phyloP scores from a whole-genome alignment of 2,113 vertebrate genomes.

The Acanthochromis polyacanthus region DNA sequence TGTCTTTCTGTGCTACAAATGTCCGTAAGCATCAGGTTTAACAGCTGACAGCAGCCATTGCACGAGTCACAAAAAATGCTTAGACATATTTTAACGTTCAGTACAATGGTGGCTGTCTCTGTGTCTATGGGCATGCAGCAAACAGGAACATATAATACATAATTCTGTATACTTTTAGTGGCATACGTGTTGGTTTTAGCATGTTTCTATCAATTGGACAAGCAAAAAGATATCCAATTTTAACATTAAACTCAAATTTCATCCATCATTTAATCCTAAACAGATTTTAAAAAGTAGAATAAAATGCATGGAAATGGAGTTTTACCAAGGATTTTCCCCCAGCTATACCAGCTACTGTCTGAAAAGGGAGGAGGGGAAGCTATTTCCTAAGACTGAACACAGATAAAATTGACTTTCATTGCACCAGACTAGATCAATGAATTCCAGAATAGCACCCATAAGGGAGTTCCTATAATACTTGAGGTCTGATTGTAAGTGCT shows the following conservation, averaged over 20 bases:
- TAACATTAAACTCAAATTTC: not conserved
- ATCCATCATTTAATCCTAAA: no score
- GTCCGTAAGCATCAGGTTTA: no score
- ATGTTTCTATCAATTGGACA: not conserved
- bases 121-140: no score
- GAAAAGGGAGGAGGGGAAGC: constrained; percentile 1
- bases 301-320: constrained; percentile 1
- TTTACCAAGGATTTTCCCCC: constrained; percentile 22
- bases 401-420: constrained; percentile 52
- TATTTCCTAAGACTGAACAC: constrained; percentile 39
- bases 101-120: no score
- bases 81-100: no score
- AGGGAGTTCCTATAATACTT: constrained; percentile 59
- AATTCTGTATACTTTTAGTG: not conserved
- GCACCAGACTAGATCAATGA: constrained; percentile 49
- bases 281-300: not conserved
- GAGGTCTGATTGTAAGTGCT: constrained; percentile 63
- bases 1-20: no score
- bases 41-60: no score
- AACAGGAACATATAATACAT: not conserved
- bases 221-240: not conserved
- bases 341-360: not conserved
- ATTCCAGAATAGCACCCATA: constrained; percentile 59
- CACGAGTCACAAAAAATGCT: no score
- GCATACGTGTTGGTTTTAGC: not conserved